Conservation (phyloP, 2,888 invertebrate genomes). For the Homarus gammarus region DNA sequence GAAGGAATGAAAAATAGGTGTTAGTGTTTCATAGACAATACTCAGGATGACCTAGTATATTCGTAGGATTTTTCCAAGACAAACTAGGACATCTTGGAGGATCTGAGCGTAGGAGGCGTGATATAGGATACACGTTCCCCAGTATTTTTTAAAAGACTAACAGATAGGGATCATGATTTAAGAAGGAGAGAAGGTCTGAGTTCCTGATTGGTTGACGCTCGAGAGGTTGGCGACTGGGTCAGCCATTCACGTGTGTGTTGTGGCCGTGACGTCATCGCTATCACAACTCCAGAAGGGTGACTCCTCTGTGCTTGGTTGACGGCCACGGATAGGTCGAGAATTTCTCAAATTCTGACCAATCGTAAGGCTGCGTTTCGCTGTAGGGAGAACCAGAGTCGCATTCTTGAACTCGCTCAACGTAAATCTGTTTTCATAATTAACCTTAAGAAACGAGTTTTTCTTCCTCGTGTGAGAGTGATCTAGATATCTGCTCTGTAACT, state of each 20-base stretch:
- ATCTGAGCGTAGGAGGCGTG: neutral
- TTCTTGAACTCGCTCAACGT: no score
- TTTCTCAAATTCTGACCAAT: neutral
- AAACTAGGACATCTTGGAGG: neutral
- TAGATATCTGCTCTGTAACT: no score
- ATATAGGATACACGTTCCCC: neutral
- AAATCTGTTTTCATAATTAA: no score
- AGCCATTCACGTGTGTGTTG: neutral
- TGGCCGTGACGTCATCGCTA: slow-evolving; percentile 1
- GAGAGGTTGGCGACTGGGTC: neutral
- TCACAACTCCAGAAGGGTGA: slow-evolving; percentile 3
- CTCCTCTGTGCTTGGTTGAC: slow-evolving; percentile 2
- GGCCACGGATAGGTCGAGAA: neutral
- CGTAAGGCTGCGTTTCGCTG: neutral
- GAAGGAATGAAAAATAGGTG: no score
- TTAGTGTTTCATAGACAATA: no score
- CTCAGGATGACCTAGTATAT: no score
- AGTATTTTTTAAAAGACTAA: neutral
- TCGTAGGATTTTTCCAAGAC: no score
- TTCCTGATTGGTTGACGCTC: neutral
- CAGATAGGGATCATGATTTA: slow-evolving; percentile 15
- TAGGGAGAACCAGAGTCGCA: neutral
- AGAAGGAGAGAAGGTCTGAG: neutral
- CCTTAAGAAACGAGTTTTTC: no score
- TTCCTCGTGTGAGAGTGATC: no score